phyloP scores from a whole-genome alignment of 2,888 invertebrate species.

The Drosophila limbata region DNA sequence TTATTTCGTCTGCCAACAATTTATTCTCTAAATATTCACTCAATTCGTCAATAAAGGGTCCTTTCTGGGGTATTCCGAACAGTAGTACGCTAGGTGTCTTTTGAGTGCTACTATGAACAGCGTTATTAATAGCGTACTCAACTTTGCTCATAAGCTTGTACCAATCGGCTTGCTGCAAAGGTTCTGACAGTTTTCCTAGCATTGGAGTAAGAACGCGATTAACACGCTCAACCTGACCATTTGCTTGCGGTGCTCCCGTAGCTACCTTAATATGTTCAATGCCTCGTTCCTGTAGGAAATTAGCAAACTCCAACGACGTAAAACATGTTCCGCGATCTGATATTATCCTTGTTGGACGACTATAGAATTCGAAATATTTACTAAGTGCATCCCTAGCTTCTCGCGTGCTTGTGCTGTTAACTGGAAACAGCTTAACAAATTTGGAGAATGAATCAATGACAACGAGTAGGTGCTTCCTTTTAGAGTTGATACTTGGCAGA shows the following conservation, averaged over 20 bases:
- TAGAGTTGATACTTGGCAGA: too few relatives aligned
- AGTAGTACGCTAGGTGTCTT: neutral
- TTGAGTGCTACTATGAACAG: neutral
- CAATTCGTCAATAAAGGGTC: too few relatives aligned
- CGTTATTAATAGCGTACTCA: neutral
- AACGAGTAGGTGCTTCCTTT: too few relatives aligned
- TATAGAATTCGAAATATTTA: neutral
- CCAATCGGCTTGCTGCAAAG: neutral
- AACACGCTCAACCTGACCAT: neutral
- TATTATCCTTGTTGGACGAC: neutral
- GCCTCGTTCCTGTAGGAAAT: neutral
- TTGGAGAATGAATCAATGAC: too few relatives aligned
- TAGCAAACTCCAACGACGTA: neutral
- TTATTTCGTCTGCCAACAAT: too few relatives aligned
- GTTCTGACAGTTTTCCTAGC: neutral
- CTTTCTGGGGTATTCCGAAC: neutral
- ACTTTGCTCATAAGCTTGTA: neutral
- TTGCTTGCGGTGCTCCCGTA: neutral
- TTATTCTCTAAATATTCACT: too few relatives aligned
- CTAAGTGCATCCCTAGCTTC: neutral
- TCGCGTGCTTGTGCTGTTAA: neutral
- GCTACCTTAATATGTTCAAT: neutral
- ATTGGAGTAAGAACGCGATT: constrained; percentile 2
- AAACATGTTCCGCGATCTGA: neutral
- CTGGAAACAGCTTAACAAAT: too few relatives aligned